These are phyloP conservation scores for Morone saxatilis DNA, from an alignment of 2,113 vertebrate genomes.

Conservation along the genomic window DNA sequence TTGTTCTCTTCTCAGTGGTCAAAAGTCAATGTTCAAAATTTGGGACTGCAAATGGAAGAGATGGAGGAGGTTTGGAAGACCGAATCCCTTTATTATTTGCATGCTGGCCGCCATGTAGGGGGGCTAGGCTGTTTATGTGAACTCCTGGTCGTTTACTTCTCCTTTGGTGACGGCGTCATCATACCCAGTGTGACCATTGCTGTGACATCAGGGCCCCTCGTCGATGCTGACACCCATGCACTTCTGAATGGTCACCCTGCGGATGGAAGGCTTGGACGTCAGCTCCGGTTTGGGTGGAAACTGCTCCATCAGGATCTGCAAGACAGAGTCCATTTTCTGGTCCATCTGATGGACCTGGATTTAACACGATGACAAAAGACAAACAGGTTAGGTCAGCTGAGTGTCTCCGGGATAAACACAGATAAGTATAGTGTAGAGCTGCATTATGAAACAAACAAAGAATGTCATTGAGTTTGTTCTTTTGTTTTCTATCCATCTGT, in stretches of 20 bases:
- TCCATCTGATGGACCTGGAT: conserved; percentile 84
- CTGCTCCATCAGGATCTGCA: conserved; percentile 80
- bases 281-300: conserved; percentile 77
- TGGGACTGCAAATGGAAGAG: conserved; percentile 21
- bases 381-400: conserved; percentile 47
- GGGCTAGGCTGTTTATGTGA: conserved; percentile 29
- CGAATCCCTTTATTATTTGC: conserved; percentile 22
- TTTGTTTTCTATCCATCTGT: conserved; percentile 45
- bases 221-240: conserved; percentile 77
- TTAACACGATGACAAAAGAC: conserved; percentile 23
- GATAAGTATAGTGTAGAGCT: conserved; percentile 12
- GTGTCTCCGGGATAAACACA: conserved; percentile 27
- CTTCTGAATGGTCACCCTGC: conserved; percentile 81
- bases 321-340: conserved; percentile 80
- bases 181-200: background rate
- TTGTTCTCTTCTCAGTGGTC: conserved; percentile 49
- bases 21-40: conserved; percentile 38
- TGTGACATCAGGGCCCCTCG: conserved; percentile 74
- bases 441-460: conserved; percentile 47
- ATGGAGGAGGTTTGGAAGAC: conserved; percentile 47
- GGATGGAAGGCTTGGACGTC: conserved; percentile 70
- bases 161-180: conserved; percentile 41
- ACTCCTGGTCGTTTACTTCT: conserved; percentile 29
- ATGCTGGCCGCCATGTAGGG: background rate
- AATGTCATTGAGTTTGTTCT: conserved; percentile 27